A percentile compares a stretch with the other conserved stretches of the same genome.
Evolutionary conservation across 2,797 vertebrate species (phyloP).

Genomic region (Anguilla anguilla): DNA sequence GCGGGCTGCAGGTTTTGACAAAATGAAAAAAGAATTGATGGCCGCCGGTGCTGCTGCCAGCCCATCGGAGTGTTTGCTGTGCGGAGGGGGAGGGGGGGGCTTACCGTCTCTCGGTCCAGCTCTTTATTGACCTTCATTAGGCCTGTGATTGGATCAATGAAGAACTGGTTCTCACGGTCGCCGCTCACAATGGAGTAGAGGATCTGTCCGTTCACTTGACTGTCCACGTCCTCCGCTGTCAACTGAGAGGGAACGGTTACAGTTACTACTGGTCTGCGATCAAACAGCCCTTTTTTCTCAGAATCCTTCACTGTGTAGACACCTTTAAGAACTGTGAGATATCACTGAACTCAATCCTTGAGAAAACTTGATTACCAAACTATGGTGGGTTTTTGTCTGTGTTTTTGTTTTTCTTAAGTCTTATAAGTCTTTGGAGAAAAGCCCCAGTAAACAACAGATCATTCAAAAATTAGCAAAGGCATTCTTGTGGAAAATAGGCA

Average conservation of each 20-base stretch:
- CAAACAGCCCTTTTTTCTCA: background rate
- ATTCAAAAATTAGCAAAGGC: background rate
- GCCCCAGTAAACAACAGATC: background rate
- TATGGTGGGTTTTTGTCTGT: background rate
- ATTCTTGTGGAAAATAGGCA: background rate
- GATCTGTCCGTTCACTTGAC: conserved; percentile 87
- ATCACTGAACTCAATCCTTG: background rate
- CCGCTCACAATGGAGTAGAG: conserved; percentile 89
- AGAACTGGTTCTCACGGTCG: conserved; percentile 90
- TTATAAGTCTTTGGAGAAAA: background rate
- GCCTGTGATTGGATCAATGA: conserved; percentile 86
- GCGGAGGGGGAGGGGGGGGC: conserved; percentile 41
- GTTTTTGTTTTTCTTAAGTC: background rate
- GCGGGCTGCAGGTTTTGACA: background rate
- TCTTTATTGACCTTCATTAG: conserved; percentile 91
- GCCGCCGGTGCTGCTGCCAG: background rate
- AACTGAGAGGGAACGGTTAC: conserved; percentile 68
- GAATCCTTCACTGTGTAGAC: background rate
- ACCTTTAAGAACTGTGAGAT: background rate
- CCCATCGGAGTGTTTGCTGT: background rate
- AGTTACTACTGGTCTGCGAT: background rate
- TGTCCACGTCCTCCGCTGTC: conserved; percentile 90
- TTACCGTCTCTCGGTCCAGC: conserved; percentile 92
- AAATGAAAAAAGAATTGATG: background rate
- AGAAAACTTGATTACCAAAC: background rate